Conservation (phyloP, 2,888 invertebrate genomes). For the Chaetogeoica ovagalla region DNA sequence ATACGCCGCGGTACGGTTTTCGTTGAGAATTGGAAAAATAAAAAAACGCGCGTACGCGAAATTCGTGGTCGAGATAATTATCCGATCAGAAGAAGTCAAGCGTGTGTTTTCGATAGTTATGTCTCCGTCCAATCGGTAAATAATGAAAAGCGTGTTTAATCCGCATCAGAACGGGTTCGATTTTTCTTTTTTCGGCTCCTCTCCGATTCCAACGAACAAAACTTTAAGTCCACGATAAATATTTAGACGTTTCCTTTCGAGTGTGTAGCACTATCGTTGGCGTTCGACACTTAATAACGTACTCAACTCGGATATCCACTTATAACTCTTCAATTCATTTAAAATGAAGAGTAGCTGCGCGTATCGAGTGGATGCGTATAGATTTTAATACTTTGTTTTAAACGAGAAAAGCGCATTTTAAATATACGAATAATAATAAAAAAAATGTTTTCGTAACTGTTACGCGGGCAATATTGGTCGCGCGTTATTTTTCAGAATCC, state of each 20-base stretch:
- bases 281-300: slow-evolving; percentile 12
- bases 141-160: neutral
- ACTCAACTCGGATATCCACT: slow-evolving; percentile 43
- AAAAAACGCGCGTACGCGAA: too few relatives aligned
- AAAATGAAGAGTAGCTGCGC: slow-evolving; percentile 1
- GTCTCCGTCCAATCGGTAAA: too few relatives aligned
- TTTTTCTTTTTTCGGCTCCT: neutral
- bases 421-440: neutral
- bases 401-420: neutral
- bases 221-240: slow-evolving; percentile 32
- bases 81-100: too few relatives aligned
- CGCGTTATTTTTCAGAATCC: too few relatives aligned
- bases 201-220: neutral
- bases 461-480: neutral
- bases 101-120: too few relatives aligned
- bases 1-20: too few relatives aligned
- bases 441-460: neutral
- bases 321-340: slow-evolving; percentile 37
- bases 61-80: too few relatives aligned
- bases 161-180: neutral
- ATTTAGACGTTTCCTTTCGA: slow-evolving; percentile 36
- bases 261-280: slow-evolving; percentile 1
- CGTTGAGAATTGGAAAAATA: too few relatives aligned
- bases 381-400: neutral
- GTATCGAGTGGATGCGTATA: slow-evolving; percentile 19